Percentiles rank a stretch among this genome's conserved stretches.
These are phyloP conservation scores for Glaucopsyche alexis DNA, from an alignment of 2,888 invertebrate species.

Conservation along the genomic window DNA sequence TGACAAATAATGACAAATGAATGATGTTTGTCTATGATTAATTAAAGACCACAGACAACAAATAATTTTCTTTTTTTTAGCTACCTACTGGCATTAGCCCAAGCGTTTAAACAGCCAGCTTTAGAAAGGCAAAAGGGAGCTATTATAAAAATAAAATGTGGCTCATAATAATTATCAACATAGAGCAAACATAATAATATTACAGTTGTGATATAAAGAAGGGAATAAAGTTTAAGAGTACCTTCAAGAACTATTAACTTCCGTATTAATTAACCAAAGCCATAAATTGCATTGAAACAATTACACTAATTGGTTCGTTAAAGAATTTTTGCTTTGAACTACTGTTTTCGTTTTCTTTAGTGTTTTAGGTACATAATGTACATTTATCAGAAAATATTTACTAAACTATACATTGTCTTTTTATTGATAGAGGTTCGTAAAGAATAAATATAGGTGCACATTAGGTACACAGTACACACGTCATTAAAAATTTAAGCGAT, in stretches of 20 bases:
- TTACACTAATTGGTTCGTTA: conserved; percentile 23
- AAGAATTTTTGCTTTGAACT: conserved; percentile 22
- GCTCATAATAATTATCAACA: no score
- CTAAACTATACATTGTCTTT: neutral
- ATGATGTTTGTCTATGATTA: neutral
- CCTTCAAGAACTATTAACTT: no score
- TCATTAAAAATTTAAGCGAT: neutral
- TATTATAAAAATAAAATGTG: no score
- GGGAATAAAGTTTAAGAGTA: no score
- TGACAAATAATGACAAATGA: neutral
- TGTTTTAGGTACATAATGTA: neutral
- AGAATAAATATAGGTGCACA: neutral
- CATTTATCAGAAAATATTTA: neutral
- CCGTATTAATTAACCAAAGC: neutral
- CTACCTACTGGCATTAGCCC: neutral
- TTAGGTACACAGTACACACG: no score
- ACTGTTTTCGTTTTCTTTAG: neutral
- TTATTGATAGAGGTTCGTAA: conserved; percentile 6
- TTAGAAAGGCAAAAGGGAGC: no score
- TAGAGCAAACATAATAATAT: no score
- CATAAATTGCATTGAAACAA: neutral
- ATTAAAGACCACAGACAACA: neutral
- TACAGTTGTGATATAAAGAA: no score
- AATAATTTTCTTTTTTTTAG: neutral
- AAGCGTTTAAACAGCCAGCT: neutral